Evolutionary conservation across 2,888 invertebrate genomes (phyloP), one percentile per base, ranked within the genome.

Genomic region (Drosophila melanocephala): DNA sequence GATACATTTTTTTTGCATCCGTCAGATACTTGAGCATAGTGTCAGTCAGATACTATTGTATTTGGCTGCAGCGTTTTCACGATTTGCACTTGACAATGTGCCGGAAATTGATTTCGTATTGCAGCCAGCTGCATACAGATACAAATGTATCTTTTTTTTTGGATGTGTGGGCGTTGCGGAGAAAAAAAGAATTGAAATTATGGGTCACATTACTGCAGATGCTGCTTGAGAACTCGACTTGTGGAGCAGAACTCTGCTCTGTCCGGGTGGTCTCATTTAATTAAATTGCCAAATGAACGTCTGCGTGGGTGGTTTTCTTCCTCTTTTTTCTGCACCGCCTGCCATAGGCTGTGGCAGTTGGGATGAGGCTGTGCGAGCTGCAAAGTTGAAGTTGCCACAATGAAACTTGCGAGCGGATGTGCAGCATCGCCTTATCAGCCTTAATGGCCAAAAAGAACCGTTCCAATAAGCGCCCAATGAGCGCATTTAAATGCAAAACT

Each of bases 401-500:
- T 79, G 55, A 61, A 52, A 55, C 26, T 44, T 56, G 50, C 19
- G 7, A 72, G 56, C 80, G 80, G 80, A 80, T 71, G 69, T 79
- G 68, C 65, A 55, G 60, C 56, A 56, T 69, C 39, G 78, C 50
- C 66, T 76, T 75, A 75, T 62, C 77, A 51, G 37, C 35, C 37
- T 44, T 62, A 68, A 74, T 75, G 57, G 74, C 50, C 65, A 62
- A 76, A 47, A 58, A 75, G 75, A 73, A 75, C 59, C 72, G 80
- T 78, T 80, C 61, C 70, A 76, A 76, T 73, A 79, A 58, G 67
- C 63, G 69, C 61, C 71, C 72, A 74, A 76, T 65, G 64, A 42
- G 65, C 57, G 70, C 87, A 83, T 87, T 87, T 72, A 79, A 79
- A 87, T 85, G 88, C 83, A 85, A 87, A 87, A 85, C 83, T 80